These are phyloP conservation scores for Diaphora mendica DNA, from an alignment of 2,888 invertebrate species.

Conservation along the genomic window DNA sequence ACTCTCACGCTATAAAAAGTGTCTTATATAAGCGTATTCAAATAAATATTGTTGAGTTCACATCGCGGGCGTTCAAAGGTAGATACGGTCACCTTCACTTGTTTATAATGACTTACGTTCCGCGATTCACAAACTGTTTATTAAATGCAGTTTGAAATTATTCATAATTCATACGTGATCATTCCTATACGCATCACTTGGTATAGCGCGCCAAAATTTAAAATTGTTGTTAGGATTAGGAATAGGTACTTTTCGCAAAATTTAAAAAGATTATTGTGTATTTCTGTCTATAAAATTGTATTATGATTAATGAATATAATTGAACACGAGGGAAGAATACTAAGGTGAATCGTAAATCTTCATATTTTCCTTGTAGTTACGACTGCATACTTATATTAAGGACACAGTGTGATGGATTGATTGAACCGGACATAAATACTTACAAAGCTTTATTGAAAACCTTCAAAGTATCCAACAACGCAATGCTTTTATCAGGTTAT, in stretches of 20 bases:
- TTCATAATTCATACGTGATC: background rate
- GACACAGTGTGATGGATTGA: conserved; percentile 14
- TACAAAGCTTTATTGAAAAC: background rate
- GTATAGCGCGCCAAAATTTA: background rate
- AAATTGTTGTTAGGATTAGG: background rate
- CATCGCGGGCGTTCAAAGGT: conserved; percentile 52
- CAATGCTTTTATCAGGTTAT: background rate
- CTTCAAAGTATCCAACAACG: background rate
- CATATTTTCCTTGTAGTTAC: conserved; percentile 8
- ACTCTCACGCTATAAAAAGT: conserved; percentile 11
- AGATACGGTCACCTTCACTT: conserved; percentile 62
- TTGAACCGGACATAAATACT: conserved; percentile 2
- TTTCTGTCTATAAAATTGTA: background rate
- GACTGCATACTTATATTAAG: conserved; percentile 2
- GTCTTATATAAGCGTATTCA: conserved; percentile 28
- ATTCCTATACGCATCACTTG: background rate
- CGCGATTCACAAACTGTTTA: conserved; percentile 32
- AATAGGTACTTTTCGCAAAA: background rate
- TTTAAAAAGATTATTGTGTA: conserved; percentile 1
- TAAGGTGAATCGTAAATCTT: conserved; percentile 1
- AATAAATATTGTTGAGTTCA: conserved; percentile 38
- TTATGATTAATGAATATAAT: conserved; percentile 4
- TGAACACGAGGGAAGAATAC: background rate
- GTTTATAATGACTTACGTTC: conserved; percentile 37
- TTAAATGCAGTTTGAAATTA: conserved; percentile 8